Percentiles rank a stretch among this genome's conserved stretches.
phyloP scores from a whole-genome alignment of 1,140 invertebrate species.

The Phortica variegata region DNA sequence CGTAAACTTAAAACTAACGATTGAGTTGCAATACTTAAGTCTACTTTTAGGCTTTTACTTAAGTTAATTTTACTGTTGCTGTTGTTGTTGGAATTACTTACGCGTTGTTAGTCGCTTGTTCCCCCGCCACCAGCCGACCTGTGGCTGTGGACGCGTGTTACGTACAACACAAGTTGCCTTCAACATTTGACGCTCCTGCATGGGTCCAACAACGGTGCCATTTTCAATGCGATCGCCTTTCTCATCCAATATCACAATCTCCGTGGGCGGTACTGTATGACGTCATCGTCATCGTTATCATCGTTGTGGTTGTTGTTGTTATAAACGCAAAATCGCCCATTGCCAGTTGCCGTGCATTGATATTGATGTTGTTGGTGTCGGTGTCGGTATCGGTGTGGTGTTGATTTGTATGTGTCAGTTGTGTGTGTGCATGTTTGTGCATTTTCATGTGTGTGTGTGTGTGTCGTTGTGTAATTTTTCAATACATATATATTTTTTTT shows the following conservation, averaged over 20 bases:
- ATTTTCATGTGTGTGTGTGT: slow-evolving; percentile 6
- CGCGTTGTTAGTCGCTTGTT: slow-evolving; percentile 45
- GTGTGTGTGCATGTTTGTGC: slow-evolving; percentile 14
- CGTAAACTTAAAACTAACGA: too few relatives aligned
- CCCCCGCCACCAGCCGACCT: slow-evolving; percentile 50
- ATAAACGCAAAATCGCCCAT: slow-evolving; percentile 16
- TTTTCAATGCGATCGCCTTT: slow-evolving; percentile 51
- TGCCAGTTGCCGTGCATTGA: too few relatives aligned
- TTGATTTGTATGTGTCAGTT: slow-evolving; percentile 2
- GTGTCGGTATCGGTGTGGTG: too few relatives aligned
- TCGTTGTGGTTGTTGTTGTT: slow-evolving; percentile 8
- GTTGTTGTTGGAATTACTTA: slow-evolving; percentile 39
- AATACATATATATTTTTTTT: slow-evolving; percentile 13
- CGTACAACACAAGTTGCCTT: slow-evolving; percentile 45
- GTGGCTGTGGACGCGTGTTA: slow-evolving; percentile 48
- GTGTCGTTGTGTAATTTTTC: slow-evolving; percentile 7
- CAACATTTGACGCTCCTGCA: slow-evolving; percentile 47
- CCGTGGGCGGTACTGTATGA: slow-evolving; percentile 48
- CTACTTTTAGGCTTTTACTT: too few relatives aligned
- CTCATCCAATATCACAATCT: slow-evolving; percentile 51
- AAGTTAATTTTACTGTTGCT: too few relatives aligned
- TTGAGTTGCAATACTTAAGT: too few relatives aligned
- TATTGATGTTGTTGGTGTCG: slow-evolving; percentile 2
- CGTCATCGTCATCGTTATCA: neutral
- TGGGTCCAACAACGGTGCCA: slow-evolving; percentile 45